Evolutionary conservation across 2,888 invertebrate genomes (phyloP), one percentile per base, ranked within the genome.

Genomic region (Ophion slaviceki): DNA sequence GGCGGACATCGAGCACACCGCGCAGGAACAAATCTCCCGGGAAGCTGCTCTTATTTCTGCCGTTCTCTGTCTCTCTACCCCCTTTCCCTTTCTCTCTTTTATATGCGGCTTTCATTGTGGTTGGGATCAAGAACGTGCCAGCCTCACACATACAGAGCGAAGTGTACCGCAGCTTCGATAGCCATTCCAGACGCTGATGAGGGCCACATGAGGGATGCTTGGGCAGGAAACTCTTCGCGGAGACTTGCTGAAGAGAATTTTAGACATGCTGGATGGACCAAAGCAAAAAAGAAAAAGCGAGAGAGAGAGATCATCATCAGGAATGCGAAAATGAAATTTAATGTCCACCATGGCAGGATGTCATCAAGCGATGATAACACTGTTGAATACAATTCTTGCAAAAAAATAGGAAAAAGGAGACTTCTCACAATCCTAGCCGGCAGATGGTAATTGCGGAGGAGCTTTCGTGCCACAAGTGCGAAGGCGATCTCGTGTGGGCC

Each of bases 1-100:
- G 76, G 47, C 47, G 20, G 47, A 66, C 64, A 76, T 76, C 64
- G 53, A 76, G 76, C 76, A 76, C 66, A 76, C 64, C 20, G 76
- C 76, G 76, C 76, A 76, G 53, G 47, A 53, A 76, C 64, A 76
- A 76, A 76, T 66, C 66, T 66, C 66, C 66, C 76, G 76, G 76
- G 76, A 76, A 66, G 64, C 76, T 76, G 74, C 36, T 71, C 57
- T 20, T 71, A 67, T 53, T 53, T 74, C 40, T 61, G 47, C n/a
- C 45, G 2, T 40, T 61, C 40, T 40, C 61, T 45, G 5, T 20
- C 24, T 36, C 2, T n/a, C 53, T 28, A n/a, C 36, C 74, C 45
- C 24, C n/a, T 10, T 32, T 17, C 2, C 17, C 53, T 24, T 8
- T 47, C 47, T 32, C 32, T 36, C 59, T 59, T n/a, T 36, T n/a